These are phyloP conservation scores for Heliocidaris tuberculata DNA, from an alignment of 35 echinoderm and acorn worm genomes.

Conservation along the genomic window DNA sequence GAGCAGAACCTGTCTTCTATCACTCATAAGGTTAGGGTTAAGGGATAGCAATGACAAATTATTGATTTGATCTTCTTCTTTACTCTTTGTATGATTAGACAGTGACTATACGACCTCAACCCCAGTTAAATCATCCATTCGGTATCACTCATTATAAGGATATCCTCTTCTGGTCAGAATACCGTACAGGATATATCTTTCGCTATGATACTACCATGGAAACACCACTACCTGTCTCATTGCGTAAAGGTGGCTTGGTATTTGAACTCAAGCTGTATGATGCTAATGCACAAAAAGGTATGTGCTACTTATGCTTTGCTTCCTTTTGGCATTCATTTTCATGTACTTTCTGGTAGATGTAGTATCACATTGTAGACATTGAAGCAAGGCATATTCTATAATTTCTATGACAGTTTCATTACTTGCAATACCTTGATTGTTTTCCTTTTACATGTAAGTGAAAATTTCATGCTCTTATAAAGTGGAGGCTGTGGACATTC, in stretches of 20 bases:
- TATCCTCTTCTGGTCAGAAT: slow-evolving; percentile 83
- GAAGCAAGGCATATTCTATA: too few relatives aligned
- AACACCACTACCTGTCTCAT: background rate
- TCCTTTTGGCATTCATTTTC: too few relatives aligned
- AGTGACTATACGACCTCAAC: background rate
- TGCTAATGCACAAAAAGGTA: slow-evolving; percentile 67
- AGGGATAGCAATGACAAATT: too few relatives aligned
- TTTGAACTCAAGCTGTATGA: slow-evolving; percentile 88
- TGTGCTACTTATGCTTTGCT: background rate
- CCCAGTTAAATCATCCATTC: slow-evolving; percentile 65
- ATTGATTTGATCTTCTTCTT: background rate
- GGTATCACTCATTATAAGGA: slow-evolving; percentile 61
- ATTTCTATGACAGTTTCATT: too few relatives aligned
- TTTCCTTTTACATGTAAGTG: too few relatives aligned
- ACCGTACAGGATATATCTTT: slow-evolving; percentile 60
- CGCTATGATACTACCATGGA: slow-evolving; percentile 30
- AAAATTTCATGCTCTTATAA: too few relatives aligned
- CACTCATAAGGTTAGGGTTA: too few relatives aligned
- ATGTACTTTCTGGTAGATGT: too few relatives aligned
- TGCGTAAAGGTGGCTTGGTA: slow-evolving; percentile 64
- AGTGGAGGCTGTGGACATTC: too few relatives aligned
- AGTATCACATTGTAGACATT: too few relatives aligned
- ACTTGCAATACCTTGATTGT: too few relatives aligned
- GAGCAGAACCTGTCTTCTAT: too few relatives aligned
- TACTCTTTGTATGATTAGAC: background rate